Percentiles rank a stretch among this genome's conserved stretches.
Evolutionary conservation across 2,797 vertebrate species (phyloP).

Genomic region (Gallirallus australis): DNA sequence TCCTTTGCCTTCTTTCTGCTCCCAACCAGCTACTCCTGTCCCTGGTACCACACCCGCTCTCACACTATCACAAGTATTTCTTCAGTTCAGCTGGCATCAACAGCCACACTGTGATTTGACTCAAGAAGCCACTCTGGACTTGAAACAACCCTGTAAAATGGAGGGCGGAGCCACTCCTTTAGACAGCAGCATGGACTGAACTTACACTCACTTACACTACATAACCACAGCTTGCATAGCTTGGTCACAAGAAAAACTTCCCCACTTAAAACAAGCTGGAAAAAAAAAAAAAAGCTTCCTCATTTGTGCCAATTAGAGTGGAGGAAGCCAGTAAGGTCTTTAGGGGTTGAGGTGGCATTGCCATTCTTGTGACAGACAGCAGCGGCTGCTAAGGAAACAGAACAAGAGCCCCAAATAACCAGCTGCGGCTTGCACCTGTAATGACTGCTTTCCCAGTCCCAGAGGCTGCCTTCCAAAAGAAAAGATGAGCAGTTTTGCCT

Average conservation of each 20-base stretch:
- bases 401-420: not conserved
- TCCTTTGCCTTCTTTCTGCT: not conserved
- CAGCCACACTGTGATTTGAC: accelerated
- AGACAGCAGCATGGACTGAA: not conserved
- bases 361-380: not conserved
- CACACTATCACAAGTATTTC: accelerated
- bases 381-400: not conserved
- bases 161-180: not conserved
- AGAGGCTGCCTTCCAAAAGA: not conserved
- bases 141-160: not conserved
- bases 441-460: not conserved
- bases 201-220: not conserved
- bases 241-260: not conserved
- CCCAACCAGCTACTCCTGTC: not conserved
- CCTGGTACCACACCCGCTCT: not conserved
- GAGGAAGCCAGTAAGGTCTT: not conserved
- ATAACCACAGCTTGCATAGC: accelerated
- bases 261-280: not conserved
- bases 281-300: not conserved
- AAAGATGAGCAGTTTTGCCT: not conserved
- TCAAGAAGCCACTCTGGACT: not conserved
- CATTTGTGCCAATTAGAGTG: not conserved
- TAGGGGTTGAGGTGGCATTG: not conserved
- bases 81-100: not conserved
- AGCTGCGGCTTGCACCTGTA: not conserved